Conservation (phyloP, 2,113 vertebrate genomes). For the Heloderma charlesbogerti region DNA sequence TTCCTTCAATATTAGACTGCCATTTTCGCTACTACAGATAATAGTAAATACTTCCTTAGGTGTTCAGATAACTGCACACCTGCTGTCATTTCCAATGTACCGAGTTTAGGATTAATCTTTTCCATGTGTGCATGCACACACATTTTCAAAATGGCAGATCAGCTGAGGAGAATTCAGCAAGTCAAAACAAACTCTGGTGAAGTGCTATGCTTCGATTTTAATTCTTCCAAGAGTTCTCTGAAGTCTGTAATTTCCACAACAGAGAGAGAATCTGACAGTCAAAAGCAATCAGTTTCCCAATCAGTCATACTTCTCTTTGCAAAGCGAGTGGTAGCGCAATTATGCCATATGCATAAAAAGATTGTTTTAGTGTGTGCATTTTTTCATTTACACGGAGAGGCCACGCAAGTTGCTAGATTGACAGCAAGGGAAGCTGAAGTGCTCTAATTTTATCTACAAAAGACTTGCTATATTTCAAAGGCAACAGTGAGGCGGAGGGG, state of each 20-base stretch:
- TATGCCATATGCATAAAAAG: constrained; percentile 45
- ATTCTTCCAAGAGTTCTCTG: constrained; percentile 47
- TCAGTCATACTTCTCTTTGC: constrained; percentile 55
- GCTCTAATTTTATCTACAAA: constrained; percentile 27
- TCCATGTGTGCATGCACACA: neutral
- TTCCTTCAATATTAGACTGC: neutral
- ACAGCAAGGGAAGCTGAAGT: constrained; percentile 32
- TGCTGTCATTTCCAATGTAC: neutral
- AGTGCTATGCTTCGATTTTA: constrained; percentile 42
- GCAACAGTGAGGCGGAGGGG: neutral
- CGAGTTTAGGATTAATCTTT: constrained; percentile 20
- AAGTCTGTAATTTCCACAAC: constrained; percentile 45
- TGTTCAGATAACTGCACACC: neutral
- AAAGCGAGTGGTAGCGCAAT: constrained; percentile 37
- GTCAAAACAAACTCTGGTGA: constrained; percentile 39
- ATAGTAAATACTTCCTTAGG: neutral
- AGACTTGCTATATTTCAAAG: neutral
- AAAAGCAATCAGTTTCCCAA: constrained; percentile 53
- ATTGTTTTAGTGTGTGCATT: constrained; percentile 2
- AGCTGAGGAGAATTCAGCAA: constrained; percentile 2
- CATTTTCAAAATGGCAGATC: constrained; percentile 19
- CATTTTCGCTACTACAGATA: neutral
- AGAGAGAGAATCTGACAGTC: constrained; percentile 48
- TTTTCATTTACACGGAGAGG: constrained; percentile 37
- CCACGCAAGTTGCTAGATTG: constrained; percentile 10